Evolutionary conservation across 2,113 vertebrate genomes (phyloP).

Genomic region (Lophochroa leadbeateri): DNA sequence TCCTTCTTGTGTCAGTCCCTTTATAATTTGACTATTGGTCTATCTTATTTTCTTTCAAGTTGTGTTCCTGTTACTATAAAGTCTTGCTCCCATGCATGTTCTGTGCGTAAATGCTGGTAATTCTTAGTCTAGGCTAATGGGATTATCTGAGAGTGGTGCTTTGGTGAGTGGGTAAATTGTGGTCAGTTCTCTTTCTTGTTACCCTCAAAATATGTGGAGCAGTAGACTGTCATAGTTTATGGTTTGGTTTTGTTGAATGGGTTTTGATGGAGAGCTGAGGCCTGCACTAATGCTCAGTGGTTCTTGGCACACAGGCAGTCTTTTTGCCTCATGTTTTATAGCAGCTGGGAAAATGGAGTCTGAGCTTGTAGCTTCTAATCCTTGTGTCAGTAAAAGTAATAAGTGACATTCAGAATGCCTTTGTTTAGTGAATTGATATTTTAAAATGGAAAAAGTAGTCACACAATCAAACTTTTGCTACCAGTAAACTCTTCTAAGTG

Average conservation of each 20-base stretch:
- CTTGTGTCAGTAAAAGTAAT: neutral
- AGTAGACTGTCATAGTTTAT: neutral
- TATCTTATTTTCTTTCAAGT: neutral
- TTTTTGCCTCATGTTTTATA: neutral
- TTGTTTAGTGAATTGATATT: neutral
- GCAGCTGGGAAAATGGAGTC: neutral
- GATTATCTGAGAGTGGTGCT: neutral
- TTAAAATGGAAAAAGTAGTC: neutral
- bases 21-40: neutral
- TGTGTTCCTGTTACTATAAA: neutral
- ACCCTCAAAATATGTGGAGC: neutral
- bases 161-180: neutral
- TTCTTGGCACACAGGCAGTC: neutral
- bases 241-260: neutral
- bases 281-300: neutral
- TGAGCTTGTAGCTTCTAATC: neutral
- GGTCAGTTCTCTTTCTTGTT: neutral
- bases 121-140: neutral
- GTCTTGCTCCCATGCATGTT: neutral
- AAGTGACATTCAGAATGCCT: neutral
- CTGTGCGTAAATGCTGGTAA: neutral
- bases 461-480: neutral
- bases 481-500: neutral
- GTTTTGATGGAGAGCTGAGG: neutral
- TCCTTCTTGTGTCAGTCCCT: neutral